Base-by-base conservation (phyloP, 2,113 vertebrate genomes). In the Tautogolabrus adspersus region DNA sequence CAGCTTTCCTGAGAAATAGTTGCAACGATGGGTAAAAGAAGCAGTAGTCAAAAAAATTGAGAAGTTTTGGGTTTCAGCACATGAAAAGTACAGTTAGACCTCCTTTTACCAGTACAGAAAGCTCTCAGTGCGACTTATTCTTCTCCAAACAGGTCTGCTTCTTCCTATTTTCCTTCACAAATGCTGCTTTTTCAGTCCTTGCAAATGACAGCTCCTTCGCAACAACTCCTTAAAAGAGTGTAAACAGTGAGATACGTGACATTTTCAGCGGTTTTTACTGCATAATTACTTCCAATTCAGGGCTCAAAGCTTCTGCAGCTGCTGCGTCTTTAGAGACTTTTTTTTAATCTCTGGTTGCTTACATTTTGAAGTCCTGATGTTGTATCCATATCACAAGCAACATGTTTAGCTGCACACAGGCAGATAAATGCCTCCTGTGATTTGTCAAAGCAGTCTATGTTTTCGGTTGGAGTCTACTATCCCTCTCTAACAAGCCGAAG, bases 231-330 rank as follows among this genome's bases (percentile, higher is more conserved):
- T 21, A 54, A 76, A 66, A 79, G 72, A 72, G 76, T 66, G 71
- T 72, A 83, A 88, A 83, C 77, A 77, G 72, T 21, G 38, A 80
- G 79, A 69, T 82, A 68, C 52, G 81, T 86, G 81, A 88, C 79
- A 83, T 80, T 83, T 88, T 77, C 73, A 77, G 61, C 18, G 6
- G 1, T 34, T 75, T 66, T 73, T 72, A 68, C 44, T 44, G 72
- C 63, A 79, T 80, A 87, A 84, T 87, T 87, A 78, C 75, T 73
- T 79, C 60, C 75, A 65, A 72, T 83, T 83, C 54, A 46, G 54
- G 0, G 46, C 56, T 61, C 61, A 68, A 71, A 70, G 81, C 68
- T 0, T 34, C 30, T 34, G 30, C 30, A 34, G 12, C 77, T 2
- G n/a, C 63, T 1, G 11, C 65, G 64, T 75, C 75, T 82, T 65